Base-by-base conservation (phyloP, 2,888 invertebrate species). In the Anodontia alba region DNA sequence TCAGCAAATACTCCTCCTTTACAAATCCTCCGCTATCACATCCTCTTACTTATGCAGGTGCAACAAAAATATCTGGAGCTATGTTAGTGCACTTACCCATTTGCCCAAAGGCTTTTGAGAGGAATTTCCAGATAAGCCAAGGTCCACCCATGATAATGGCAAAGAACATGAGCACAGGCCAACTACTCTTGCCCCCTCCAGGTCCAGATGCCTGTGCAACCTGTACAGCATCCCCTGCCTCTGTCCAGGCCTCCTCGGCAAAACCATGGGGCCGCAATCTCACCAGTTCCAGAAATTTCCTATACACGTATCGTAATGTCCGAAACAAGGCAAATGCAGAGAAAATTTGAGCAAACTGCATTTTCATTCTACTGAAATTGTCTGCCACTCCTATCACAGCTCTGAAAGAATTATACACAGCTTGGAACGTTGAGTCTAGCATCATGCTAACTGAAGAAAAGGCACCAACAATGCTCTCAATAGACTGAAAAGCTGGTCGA, bases 321-420 rank as follows among this genome's bases (percentile, higher is more conserved):
- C 97, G 95, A 68, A 98, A 96, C 43, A 98, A 95, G 8, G 98
- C 97, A 91, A 99, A 96, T 0, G 98, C 97, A 70, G 98, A 97
- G 96, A 98, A 96, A 87, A 99, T 96, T 92, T 98, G 97, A 0
- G 97, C 96, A 91, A 99, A 97, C 89, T 98, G 96, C 3, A 96
- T 96, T 82, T 97, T 96, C 79, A 99, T 95, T 68, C 97, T 96
- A 3, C 97, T 97, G 93, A 99, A 97, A 95, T 99, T 99, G 88
- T 99, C 99, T 10, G 99, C 99, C 0, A 99, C 98, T 80, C 98
- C 98, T 72, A 99, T 95, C 86, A 99, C 97, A 73, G 99, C 99
- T 90, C 98, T 96, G 94, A 99, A 99, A 0, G 99, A 99, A 94
- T 97, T 98, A 29, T 98, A 98, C 92, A 99, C 96, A 2, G 99